phyloP scores from a whole-genome alignment of 2,888 invertebrate genomes.

The Agriopis aurantiaria region DNA sequence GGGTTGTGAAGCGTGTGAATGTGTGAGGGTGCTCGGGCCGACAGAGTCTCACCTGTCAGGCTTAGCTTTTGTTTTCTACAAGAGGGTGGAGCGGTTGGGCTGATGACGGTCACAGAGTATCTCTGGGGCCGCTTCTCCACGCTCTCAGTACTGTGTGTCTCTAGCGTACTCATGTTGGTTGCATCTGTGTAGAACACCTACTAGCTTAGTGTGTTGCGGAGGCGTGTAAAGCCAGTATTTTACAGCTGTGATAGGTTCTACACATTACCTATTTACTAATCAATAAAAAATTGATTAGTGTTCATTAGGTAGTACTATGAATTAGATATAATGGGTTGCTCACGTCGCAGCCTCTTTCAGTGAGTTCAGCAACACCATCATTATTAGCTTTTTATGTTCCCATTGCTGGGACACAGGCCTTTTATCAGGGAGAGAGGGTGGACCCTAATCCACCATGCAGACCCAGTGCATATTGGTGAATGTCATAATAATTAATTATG shows the following conservation, averaged over 20 bases:
- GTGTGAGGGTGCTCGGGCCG: constrained; percentile 58
- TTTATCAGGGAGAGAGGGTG: too few relatives aligned
- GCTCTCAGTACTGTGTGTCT: constrained; percentile 66
- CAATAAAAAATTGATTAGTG: background rate
- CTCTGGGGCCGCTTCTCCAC: constrained; percentile 64
- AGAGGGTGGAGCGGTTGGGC: constrained; percentile 87
- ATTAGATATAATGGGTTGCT: background rate
- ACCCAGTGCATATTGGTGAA: too few relatives aligned
- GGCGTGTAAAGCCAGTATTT: constrained; percentile 34
- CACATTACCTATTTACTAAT: background rate
- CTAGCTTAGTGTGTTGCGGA: constrained; percentile 69
- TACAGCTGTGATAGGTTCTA: constrained; percentile 35
- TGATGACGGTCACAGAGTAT: constrained; percentile 88
- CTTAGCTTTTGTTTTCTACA: constrained; percentile 90
- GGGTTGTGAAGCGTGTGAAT: constrained; percentile 46
- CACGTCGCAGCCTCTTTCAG: background rate
- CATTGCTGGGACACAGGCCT: too few relatives aligned
- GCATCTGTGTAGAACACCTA: constrained; percentile 82
- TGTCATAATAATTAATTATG: too few relatives aligned
- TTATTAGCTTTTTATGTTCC: background rate
- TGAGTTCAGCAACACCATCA: background rate
- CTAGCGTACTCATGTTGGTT: constrained; percentile 71
- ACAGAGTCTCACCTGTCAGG: constrained; percentile 86
- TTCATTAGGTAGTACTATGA: background rate
- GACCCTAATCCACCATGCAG: too few relatives aligned